Evolutionary conservation across 2,797 vertebrate genomes (phyloP), one percentile per base, ranked within the genome.

Genomic region (Alcedo atthis): DNA sequence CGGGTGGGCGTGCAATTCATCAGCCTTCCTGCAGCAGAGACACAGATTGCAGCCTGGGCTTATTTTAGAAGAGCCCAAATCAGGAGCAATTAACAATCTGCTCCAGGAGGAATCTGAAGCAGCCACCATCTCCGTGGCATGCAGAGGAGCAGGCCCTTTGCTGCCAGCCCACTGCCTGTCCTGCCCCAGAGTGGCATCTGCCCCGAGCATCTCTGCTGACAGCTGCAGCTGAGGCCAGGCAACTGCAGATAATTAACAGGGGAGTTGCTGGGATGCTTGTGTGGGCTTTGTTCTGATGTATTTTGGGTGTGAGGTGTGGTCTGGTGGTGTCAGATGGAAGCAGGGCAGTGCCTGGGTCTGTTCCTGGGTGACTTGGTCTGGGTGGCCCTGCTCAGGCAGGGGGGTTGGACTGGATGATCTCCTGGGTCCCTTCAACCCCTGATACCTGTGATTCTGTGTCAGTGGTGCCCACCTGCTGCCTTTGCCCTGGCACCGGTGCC

Each of bases 31-130:
- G 88, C 61, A 40, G 35, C 61, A 43, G 48, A 80, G 73, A 22
- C 69, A 77, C 87, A 86, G 92, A 94, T 86, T 92, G 92, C 59
- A 6, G 53, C 25, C 85, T 46, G 32, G 66, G 89, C 91, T 95
- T 96, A 93, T 92, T 93, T 93, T 93, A 95, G 92, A 58, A 89
- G 85, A 75, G 85, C 24, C 61, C 17, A 76, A 95, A 88, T 81
- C 55, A 46, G 92, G 53, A 91, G 89, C 87, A 92, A 73, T 95
- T 88, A 87, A 85, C 85, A 85, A 86, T 94, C 77, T 94, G 87
- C 80, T 89, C 30, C 70, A 49, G 80, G 82, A 87, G 73, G 80
- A 76, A 75, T 26, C 62, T 79, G 58, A 49, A 61, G n/a, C 85
- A 92, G 85, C 30, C 58, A 12, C 1, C 43, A 20, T 49, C 89